Evolutionary conservation across 2,113 vertebrate genomes (phyloP).

Genomic region (Phylloscopus trochilus): DNA sequence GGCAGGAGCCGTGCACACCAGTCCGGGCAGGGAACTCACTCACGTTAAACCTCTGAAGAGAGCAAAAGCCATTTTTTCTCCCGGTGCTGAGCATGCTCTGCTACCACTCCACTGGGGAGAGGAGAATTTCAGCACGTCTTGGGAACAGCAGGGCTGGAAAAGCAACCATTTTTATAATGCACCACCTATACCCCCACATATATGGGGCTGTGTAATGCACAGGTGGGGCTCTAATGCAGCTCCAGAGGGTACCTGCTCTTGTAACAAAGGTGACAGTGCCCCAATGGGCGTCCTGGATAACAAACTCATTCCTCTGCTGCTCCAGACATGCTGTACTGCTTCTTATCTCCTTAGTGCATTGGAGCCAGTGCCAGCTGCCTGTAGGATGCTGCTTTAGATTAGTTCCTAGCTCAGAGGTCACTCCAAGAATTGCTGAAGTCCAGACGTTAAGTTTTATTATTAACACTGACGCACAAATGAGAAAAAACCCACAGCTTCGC

Average conservation of each 20-base stretch:
- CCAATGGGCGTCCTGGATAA: rapidly evolving
- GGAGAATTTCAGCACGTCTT: not conserved
- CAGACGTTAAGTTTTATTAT: not conserved
- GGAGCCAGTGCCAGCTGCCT: not conserved
- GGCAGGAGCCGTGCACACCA: not conserved
- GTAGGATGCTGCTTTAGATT: not conserved
- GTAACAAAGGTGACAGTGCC: not conserved
- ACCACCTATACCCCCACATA: not conserved
- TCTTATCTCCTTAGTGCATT: not conserved
- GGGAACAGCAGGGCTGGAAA: not conserved
- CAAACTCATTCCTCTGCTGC: not conserved
- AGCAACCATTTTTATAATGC: not conserved
- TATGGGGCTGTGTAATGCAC: not conserved
- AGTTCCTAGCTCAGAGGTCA: not conserved
- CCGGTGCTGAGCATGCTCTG: not conserved
- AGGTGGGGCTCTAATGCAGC: not conserved
- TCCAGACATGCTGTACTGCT: not conserved
- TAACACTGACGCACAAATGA: not conserved
- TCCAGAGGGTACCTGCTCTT: not conserved
- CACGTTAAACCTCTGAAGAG: rapidly evolving
- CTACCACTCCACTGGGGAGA: not conserved
- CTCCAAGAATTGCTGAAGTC: not conserved
- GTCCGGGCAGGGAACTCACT: not conserved
- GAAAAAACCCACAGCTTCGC: not conserved
- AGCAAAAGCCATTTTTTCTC: not conserved